phyloP scores from a whole-genome alignment of 2,797 vertebrate genomes.

The Clarias fuscus region DNA sequence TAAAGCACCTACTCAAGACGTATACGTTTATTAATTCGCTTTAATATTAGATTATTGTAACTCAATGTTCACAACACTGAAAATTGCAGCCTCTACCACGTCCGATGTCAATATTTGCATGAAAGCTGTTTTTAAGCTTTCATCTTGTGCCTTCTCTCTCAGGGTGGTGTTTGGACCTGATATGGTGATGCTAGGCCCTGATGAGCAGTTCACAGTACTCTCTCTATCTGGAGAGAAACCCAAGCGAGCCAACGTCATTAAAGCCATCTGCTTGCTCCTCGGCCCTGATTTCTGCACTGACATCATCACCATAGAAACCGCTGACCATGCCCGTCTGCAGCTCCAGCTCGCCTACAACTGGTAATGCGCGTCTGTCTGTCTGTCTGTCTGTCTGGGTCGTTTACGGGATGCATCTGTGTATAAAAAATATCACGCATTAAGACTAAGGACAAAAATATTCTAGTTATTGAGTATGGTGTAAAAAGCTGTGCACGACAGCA shows the following conservation, averaged over 20 bases:
- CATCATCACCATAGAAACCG: slow-evolving; percentile 88
- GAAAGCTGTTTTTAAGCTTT: not conserved
- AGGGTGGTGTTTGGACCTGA: slow-evolving; percentile 91
- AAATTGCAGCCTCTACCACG: not conserved
- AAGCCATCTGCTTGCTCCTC: slow-evolving; percentile 84
- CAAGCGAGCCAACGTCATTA: slow-evolving; percentile 83
- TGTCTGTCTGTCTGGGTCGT: not conserved
- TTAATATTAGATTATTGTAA: not conserved
- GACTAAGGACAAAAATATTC: not conserved
- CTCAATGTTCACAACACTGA: not conserved
- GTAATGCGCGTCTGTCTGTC: slow-evolving; percentile 61
- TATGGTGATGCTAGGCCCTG: slow-evolving; percentile 86
- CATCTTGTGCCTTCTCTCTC: not conserved
- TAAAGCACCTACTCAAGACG: not conserved
- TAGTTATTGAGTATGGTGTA: not conserved
- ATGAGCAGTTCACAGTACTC: slow-evolving; percentile 89
- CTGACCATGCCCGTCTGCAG: slow-evolving; percentile 88
- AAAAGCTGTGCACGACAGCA: not conserved
- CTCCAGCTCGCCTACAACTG: slow-evolving; percentile 93
- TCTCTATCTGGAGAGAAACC: slow-evolving; percentile 87
- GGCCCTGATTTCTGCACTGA: slow-evolving; percentile 91
- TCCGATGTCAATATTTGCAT: not conserved
- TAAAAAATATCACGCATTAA: not conserved
- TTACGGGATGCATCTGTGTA: not conserved
- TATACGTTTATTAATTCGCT: not conserved